These are phyloP conservation scores for Polyommatus iphigenia DNA, from an alignment of 2,888 invertebrate species.

Conservation along the genomic window DNA sequence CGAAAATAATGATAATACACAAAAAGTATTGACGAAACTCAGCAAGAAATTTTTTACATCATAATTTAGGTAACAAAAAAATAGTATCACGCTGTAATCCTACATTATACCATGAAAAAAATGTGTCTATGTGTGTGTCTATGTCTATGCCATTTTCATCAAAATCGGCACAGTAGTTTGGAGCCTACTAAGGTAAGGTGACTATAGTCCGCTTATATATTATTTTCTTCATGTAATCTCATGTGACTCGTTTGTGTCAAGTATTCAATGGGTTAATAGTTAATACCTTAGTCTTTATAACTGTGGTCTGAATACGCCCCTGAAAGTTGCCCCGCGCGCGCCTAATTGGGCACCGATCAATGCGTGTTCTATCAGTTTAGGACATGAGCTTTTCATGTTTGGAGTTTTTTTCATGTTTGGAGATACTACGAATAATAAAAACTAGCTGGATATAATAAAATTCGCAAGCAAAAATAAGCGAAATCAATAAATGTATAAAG, in stretches of 20 bases:
- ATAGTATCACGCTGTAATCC: too few relatives aligned
- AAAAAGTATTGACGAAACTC: too few relatives aligned
- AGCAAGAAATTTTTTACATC: too few relatives aligned
- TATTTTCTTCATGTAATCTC: not conserved
- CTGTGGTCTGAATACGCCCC: not conserved
- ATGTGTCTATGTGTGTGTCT: too few relatives aligned
- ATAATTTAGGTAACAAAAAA: too few relatives aligned
- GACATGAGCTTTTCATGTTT: not conserved
- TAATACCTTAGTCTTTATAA: not conserved
- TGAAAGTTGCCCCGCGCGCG: not conserved
- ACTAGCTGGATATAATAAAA: not conserved
- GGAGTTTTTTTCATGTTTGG: not conserved
- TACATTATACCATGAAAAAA: too few relatives aligned
- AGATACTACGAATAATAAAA: too few relatives aligned
- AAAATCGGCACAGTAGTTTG: too few relatives aligned
- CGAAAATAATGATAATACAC: too few relatives aligned
- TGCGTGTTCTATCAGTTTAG: not conserved
- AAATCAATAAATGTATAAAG: not conserved
- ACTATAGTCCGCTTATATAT: not conserved
- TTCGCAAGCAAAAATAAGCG: not conserved
- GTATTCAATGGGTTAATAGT: not conserved
- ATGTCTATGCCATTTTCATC: too few relatives aligned
- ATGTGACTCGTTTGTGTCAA: not conserved
- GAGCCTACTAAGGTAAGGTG: too few relatives aligned
- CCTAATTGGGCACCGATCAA: constrained; percentile 9